Evolutionary conservation across 2,888 invertebrate species (phyloP).

Genomic region (Epistrophella euchroma): DNA sequence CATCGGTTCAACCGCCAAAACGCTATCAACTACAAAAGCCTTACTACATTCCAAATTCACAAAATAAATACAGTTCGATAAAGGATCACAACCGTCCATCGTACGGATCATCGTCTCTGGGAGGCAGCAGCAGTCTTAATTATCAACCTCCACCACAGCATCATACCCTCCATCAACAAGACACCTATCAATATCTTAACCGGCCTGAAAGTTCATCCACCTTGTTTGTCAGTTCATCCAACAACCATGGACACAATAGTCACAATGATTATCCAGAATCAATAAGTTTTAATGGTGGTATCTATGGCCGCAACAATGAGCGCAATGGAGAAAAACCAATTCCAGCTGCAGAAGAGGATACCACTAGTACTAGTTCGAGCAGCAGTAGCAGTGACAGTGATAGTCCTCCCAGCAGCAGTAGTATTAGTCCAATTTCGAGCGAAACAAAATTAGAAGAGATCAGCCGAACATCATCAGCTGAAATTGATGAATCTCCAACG

Average conservation of each 20-base stretch:
- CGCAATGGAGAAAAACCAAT: conserved; percentile 82
- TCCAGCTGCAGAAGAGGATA: conserved; percentile 79
- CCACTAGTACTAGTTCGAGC: conserved; percentile 54
- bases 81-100: conserved; percentile 75
- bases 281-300: conserved; percentile 80
- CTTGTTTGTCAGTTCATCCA: conserved; percentile 69
- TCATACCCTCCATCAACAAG: conserved; percentile 77
- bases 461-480: conserved; percentile 59
- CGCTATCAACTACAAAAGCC: conserved; percentile 83
- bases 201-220: conserved; percentile 81
- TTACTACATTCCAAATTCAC: conserved; percentile 80
- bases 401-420: conserved; percentile 47
- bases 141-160: conserved; percentile 78
- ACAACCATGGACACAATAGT: conserved; percentile 77
- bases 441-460: conserved; percentile 62
- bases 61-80: conserved; percentile 77
- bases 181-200: conserved; percentile 82
- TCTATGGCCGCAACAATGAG: conserved; percentile 83
- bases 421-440: conserved; percentile 55
- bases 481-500: conserved; percentile 48
- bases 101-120: conserved; percentile 73
- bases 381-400: conserved; percentile 27
- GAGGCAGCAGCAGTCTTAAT: conserved; percentile 77
- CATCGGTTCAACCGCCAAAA: conserved; percentile 82
- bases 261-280: conserved; percentile 81